phyloP scores from a whole-genome alignment of 2,888 invertebrate genomes.

The Allacma fusca region DNA sequence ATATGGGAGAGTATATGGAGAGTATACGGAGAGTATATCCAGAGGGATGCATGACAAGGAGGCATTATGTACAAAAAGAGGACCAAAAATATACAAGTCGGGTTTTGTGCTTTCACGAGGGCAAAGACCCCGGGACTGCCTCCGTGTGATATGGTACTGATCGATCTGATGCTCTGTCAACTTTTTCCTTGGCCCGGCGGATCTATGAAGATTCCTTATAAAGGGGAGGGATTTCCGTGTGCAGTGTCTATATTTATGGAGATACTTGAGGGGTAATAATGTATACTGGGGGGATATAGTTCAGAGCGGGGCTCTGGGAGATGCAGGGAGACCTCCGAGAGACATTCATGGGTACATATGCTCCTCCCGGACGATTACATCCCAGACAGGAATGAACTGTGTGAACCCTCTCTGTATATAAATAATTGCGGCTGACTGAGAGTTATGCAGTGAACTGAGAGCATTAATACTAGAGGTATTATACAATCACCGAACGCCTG shows the following conservation, averaged over 20 bases:
- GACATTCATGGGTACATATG: no score
- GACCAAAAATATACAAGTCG: background rate
- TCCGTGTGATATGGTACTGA: conserved; percentile 10
- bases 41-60: background rate
- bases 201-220: conserved; percentile 4
- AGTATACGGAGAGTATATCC: no score
- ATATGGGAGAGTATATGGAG: no score
- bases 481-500: no score
- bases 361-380: background rate
- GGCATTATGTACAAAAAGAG: background rate
- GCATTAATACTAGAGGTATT: no score
- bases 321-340: no score
- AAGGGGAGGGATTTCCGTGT: background rate
- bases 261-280: no score
- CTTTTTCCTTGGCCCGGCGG: conserved; percentile 7
- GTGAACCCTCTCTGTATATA: background rate
- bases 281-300: no score
- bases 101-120: background rate
- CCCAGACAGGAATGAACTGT: background rate
- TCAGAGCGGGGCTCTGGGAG: no score
- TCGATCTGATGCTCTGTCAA: conserved; percentile 11
- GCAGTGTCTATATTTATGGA: no score
- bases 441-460: no score
- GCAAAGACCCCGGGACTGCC: background rate
- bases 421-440: no score